Conservation (phyloP, 2,113 vertebrate genomes). For the Strix uralensis region DNA sequence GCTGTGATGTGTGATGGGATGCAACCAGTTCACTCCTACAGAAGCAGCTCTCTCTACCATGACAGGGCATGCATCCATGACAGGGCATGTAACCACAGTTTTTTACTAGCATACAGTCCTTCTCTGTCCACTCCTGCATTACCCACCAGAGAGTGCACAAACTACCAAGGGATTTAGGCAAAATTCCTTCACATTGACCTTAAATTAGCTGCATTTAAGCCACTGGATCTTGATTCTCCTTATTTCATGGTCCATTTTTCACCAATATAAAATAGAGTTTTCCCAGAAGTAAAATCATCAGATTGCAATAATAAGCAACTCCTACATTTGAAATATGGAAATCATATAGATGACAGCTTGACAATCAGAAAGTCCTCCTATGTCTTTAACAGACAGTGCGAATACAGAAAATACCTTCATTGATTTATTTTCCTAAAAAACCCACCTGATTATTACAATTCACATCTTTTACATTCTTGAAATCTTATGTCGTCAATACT, state of each 20-base stretch:
- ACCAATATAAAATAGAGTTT: background rate
- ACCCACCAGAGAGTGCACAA: background rate
- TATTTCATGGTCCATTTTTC: background rate
- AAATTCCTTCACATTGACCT: background rate
- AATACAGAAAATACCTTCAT: background rate
- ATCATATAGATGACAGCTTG: background rate
- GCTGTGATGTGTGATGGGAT: background rate
- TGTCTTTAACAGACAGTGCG: fast-evolving
- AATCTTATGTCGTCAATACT: background rate
- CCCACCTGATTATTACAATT: background rate
- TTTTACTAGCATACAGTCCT: background rate
- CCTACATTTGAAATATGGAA: background rate
- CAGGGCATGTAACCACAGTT: background rate
- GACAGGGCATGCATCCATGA: background rate
- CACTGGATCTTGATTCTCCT: background rate
- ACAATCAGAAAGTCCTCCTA: background rate
- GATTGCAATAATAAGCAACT: background rate
- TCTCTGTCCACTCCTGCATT: background rate
- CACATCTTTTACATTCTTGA: background rate
- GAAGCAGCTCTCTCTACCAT: background rate
- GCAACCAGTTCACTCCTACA: background rate
- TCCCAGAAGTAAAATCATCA: background rate
- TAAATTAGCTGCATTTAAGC: background rate
- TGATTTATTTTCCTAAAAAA: background rate
- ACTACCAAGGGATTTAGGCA: background rate